These are phyloP conservation scores for Mugil cephalus DNA, from an alignment of 2,113 vertebrate genomes.

Conservation along the genomic window DNA sequence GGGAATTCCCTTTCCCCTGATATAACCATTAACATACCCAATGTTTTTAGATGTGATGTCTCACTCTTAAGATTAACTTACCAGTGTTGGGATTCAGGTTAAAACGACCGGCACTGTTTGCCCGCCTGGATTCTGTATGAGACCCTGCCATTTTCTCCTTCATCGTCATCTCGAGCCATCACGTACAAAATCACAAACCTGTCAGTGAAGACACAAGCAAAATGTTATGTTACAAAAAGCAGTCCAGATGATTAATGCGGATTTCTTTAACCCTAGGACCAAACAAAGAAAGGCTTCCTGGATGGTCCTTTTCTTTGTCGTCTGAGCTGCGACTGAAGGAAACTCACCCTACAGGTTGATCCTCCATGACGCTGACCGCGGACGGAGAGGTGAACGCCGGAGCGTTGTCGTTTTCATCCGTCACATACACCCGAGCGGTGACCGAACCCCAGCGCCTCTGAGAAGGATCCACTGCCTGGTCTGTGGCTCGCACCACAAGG, in stretches of 20 bases:
- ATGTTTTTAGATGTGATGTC: constrained; percentile 31
- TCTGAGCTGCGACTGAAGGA: too few relatives aligned
- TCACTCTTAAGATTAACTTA: constrained; percentile 70
- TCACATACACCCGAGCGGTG: constrained; percentile 91
- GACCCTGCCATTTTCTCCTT: constrained; percentile 93
- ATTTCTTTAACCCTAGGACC: too few relatives aligned
- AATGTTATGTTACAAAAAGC: neutral
- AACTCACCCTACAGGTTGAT: constrained; percentile 88
- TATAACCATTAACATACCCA: constrained; percentile 16
- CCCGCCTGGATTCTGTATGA: constrained; percentile 89
- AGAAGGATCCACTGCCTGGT: constrained; percentile 87
- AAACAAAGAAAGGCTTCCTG: too few relatives aligned
- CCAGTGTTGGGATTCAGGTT: constrained; percentile 91
- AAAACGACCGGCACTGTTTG: constrained; percentile 87
- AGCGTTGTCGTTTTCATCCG: constrained; percentile 92
- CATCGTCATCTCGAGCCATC: constrained; percentile 90
- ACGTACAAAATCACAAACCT: constrained; percentile 89
- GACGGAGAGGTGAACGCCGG: constrained; percentile 90
- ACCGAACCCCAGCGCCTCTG: constrained; percentile 89
- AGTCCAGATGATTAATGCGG: too few relatives aligned
- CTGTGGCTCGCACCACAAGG: constrained; percentile 90
- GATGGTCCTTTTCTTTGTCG: too few relatives aligned
- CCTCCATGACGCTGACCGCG: constrained; percentile 89
- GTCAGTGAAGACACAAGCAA: constrained; percentile 7
- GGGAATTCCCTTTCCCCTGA: constrained; percentile 20